A percentile compares a stretch with the other conserved stretches of the same genome.
Evolutionary conservation across 2,113 vertebrate genomes (phyloP).

Genomic region (Melanerpes formicivorus): DNA sequence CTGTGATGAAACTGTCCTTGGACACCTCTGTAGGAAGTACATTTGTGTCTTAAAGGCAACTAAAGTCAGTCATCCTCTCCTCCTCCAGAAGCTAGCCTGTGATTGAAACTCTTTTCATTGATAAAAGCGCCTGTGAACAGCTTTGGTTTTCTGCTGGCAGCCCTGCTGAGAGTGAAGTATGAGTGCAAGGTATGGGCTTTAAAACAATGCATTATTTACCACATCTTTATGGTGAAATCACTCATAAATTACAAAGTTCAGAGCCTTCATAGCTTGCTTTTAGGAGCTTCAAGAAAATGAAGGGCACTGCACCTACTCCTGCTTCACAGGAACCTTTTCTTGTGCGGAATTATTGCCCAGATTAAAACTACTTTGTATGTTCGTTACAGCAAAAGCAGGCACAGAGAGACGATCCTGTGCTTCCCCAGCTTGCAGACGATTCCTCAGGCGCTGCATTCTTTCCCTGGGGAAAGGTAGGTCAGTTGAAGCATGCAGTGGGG

Average conservation of each 20-base stretch:
- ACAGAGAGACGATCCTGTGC: neutral
- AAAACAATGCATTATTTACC: neutral
- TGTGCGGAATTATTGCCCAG: neutral
- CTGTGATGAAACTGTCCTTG: neutral
- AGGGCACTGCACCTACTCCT: neutral
- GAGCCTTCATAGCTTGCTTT: neutral
- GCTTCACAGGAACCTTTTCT: neutral
- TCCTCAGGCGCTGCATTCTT: neutral
- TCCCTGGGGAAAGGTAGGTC: conserved; percentile 25
- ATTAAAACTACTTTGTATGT: neutral
- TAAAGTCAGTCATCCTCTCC: neutral
- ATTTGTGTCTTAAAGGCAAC: neutral
- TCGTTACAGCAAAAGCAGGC: neutral
- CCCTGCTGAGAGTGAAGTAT: neutral
- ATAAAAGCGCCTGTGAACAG: neutral
- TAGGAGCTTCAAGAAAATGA: neutral
- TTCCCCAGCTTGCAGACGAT: neutral
- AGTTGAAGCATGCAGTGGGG: neutral
- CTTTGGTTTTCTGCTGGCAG: neutral
- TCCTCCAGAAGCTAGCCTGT: neutral
- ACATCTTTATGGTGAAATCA: neutral
- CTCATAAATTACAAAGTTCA: neutral
- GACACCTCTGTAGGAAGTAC: neutral
- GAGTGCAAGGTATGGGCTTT: neutral
- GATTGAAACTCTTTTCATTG: neutral